Evolutionary conservation across 37 sponge, comb jelly and placozoan genomes (phyloP).

Genomic region (Cladorhizidae sp.): DNA sequence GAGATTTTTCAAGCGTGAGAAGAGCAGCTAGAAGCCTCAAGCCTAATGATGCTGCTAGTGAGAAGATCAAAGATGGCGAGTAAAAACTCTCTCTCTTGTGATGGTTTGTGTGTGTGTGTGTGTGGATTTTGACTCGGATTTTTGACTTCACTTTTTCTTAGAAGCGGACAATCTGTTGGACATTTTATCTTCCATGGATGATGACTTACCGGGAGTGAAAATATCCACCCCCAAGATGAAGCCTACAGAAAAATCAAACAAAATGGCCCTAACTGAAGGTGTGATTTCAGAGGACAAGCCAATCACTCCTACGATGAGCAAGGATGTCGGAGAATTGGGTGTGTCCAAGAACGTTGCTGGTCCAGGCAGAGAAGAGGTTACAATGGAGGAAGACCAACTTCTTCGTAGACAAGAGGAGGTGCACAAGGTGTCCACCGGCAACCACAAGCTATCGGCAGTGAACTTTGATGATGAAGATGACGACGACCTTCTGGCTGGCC

Average conservation of each 20-base stretch:
- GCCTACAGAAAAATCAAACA: background rate
- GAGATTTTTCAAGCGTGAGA: too few species aligned
- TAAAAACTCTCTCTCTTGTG: too few species aligned
- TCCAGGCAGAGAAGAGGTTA: background rate
- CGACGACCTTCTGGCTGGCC: constrained; percentile 52
- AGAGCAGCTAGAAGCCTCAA: too few species aligned
- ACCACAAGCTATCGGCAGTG: background rate
- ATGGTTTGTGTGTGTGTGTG: too few species aligned
- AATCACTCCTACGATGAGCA: background rate
- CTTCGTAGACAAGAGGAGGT: background rate
- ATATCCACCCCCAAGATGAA: background rate
- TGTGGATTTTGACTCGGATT: too few species aligned
- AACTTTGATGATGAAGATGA: constrained; percentile 42
- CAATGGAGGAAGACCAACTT: background rate
- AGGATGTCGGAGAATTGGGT: background rate
- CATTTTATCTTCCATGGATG: background rate
- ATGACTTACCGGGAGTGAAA: background rate
- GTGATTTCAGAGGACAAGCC: background rate
- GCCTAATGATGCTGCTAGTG: too few species aligned
- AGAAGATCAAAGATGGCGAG: too few species aligned
- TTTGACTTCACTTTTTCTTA: background rate
- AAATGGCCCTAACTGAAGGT: too few species aligned
- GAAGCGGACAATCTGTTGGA: constrained; percentile 2
- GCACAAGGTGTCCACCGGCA: background rate
- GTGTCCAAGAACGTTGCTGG: background rate